These are phyloP conservation scores for Aurelia sp. DNA, from an alignment of 30 jellyfish, hydroid and myxozoan species.

Conservation along the genomic window DNA sequence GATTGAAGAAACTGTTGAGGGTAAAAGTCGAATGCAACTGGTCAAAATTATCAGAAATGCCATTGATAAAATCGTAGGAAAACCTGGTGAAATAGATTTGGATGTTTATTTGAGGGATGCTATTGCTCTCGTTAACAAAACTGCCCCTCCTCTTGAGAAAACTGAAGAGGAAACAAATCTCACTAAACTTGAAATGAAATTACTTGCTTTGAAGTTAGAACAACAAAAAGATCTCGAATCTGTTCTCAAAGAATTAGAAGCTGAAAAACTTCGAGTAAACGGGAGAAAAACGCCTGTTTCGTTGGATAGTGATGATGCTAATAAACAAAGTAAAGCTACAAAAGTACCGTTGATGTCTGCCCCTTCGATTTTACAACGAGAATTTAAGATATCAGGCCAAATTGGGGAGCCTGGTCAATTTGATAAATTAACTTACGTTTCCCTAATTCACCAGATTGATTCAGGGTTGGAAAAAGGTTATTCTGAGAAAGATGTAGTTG, in stretches of 20 bases:
- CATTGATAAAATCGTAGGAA: neutral
- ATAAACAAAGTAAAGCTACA: neutral
- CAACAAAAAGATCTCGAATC: constrained; percentile 16
- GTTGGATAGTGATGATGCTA: neutral
- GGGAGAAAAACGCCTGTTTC: constrained; percentile 1
- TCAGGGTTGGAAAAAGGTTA: constrained; percentile 33
- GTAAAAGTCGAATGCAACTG: constrained; percentile 3
- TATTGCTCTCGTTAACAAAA: neutral
- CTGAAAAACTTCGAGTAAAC: constrained; percentile 1
- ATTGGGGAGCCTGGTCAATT: constrained; percentile 47
- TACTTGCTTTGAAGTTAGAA: constrained; percentile 4
- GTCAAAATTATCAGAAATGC: neutral
- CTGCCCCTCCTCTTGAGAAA: constrained; percentile 7
- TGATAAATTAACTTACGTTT: constrained; percentile 33
- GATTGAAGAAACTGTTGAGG: constrained; percentile 12
- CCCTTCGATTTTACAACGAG: constrained; percentile 14
- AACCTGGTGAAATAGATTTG: neutral
- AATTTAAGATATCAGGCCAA: constrained; percentile 32
- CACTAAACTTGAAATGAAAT: neutral
- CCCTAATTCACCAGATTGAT: constrained; percentile 19
- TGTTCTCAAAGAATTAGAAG: constrained; percentile 34
- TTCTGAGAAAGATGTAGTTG: constrained; percentile 10
- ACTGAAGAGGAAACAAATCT: constrained; percentile 13
- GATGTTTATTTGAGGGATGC: neutral
- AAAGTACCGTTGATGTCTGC: neutral